Evolutionary conservation across 2,113 vertebrate genomes (phyloP), one percentile per base, ranked within the genome.

Genomic region (Rhinogobius similis): DNA sequence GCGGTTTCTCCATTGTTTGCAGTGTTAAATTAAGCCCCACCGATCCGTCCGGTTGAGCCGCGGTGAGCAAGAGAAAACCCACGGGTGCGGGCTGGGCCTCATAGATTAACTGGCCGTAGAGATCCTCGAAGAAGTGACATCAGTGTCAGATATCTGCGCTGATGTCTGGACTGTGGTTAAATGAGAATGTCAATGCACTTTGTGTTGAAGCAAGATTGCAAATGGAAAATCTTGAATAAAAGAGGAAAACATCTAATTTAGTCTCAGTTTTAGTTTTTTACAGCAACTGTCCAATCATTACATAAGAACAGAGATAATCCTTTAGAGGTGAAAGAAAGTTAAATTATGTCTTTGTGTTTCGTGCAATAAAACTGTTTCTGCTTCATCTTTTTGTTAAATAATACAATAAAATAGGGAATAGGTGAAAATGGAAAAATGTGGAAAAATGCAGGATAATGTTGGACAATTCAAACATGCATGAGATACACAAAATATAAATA

Each of bases 1-100:
- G 71, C 86, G 82, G 80, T 88, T 89, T 89, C 55, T 82, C 79
- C 82, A 89, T 92, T 91, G 89, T 93, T 92, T 91, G 86, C 82
- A 8, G 81, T 87, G 87, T 87, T 89, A 89, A 89, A 88, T 87
- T 87, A 90, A 89, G 84, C 88, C 75, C 80, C 75, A 71, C 72
- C 61, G 65, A 92, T 91, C 88, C 85, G 76, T 88, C 72, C 77
- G 75, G 62, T 29, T 85, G 87, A 88, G 89, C 84, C 74, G 77
- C 67, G 75, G 72, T 72, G 68, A 84, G 83, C 73, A 43, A 66
- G 56, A 67, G 64, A 75, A 85, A 84, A 84, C 68, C 74, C 74
- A 76, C 29, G 78, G 80, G 80, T 75, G 64, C 50, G 71, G 79
- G 68, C 78, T 52, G 73, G 48, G 5, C 32, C 63, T 81, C 78